Percentiles rank a stretch among this genome's conserved stretches.
Conservation (phyloP, 2,113 vertebrate species). For the Oreochromis niloticus region DNA sequence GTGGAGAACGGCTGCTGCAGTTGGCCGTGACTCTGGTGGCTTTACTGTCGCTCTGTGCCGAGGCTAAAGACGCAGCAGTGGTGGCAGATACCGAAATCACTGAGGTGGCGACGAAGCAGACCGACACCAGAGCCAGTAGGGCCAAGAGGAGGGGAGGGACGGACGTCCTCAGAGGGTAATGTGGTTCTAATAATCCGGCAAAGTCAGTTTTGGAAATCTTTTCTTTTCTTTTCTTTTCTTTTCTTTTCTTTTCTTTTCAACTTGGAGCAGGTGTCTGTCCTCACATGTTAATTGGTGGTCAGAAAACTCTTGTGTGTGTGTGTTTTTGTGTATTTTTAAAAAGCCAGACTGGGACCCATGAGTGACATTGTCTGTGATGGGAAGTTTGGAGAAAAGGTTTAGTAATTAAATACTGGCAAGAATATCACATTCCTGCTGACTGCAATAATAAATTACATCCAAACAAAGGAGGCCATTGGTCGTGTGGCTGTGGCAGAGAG, state of each 20-base stretch:
- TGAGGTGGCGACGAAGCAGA: slow-evolving; percentile 60
- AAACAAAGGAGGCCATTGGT: slow-evolving; percentile 76
- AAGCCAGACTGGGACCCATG: slow-evolving; percentile 41
- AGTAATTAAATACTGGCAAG: slow-evolving; percentile 76
- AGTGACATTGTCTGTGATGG: slow-evolving; percentile 62
- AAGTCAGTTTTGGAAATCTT: neutral
- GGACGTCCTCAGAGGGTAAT: slow-evolving; percentile 92
- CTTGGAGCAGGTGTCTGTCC: slow-evolving; percentile 46
- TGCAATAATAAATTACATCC: slow-evolving; percentile 73
- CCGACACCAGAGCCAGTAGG: slow-evolving; percentile 79
- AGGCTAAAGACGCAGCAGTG: slow-evolving; percentile 47
- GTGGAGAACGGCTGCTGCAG: slow-evolving; percentile 76
- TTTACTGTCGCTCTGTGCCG: slow-evolving; percentile 71
- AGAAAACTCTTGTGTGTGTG: neutral
- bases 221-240: neutral
- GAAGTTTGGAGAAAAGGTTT: slow-evolving; percentile 68
- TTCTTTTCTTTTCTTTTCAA: neutral
- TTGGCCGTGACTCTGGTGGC: slow-evolving; percentile 77
- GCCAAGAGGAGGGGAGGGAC: slow-evolving; percentile 86
- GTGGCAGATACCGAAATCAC: slow-evolving; percentile 24
- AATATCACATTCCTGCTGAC: slow-evolving; percentile 70
- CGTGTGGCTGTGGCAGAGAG: slow-evolving; percentile 55
- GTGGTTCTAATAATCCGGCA: neutral
- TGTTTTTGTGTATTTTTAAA: slow-evolving; percentile 21
- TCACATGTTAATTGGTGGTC: neutral